A percentile compares a stretch with the other conserved stretches of the same genome.
Evolutionary conservation across 2,113 vertebrate species (phyloP).

Genomic region (Leucoraja erinaceus): DNA sequence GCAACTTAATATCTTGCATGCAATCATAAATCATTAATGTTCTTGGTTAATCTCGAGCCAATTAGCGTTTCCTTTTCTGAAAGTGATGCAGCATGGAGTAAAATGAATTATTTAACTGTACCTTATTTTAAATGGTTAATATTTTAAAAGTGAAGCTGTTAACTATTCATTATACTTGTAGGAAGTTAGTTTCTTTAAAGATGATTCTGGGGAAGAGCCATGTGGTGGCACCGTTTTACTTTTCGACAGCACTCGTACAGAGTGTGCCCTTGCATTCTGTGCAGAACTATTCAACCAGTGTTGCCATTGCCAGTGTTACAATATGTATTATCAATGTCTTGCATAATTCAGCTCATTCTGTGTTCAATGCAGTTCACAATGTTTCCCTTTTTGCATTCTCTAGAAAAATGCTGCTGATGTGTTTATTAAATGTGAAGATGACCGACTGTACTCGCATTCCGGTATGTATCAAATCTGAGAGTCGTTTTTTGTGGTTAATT

Average conservation of each 20-base stretch:
- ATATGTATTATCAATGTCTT: background rate
- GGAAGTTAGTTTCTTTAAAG: background rate
- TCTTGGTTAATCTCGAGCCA: background rate
- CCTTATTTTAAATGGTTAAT: background rate
- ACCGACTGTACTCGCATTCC: background rate
- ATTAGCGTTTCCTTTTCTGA: background rate
- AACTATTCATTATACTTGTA: background rate
- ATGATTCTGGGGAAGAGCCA: too few relatives aligned
- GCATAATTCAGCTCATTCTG: background rate
- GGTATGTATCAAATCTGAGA: conserved; percentile 5
- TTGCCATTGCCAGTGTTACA: background rate
- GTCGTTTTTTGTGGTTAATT: background rate
- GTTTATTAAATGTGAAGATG: background rate
- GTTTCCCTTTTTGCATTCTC: background rate
- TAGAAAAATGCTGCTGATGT: background rate
- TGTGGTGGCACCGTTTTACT: background rate
- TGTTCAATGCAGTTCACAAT: background rate
- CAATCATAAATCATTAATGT: background rate
- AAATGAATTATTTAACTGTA: background rate
- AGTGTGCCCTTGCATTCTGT: background rate
- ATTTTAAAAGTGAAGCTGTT: background rate
- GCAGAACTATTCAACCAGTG: background rate
- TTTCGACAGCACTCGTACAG: background rate
- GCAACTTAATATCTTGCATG: background rate
- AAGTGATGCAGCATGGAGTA: background rate